Base-by-base conservation (phyloP, 2,113 vertebrate genomes). In the Phoenicopterus ruber region DNA sequence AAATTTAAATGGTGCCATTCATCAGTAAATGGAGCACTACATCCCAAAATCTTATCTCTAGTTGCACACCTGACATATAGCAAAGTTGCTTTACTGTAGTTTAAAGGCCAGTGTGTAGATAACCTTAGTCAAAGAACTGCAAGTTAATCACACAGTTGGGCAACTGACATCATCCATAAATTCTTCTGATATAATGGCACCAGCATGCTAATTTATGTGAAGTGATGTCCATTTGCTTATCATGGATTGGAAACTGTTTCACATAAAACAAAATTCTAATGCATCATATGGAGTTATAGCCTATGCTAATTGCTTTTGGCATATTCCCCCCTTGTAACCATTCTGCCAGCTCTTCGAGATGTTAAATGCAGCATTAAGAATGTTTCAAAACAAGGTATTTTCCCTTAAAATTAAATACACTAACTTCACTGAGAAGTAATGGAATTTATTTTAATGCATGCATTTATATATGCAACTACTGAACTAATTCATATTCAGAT, bases 191-290 rank as follows among this genome's bases (percentile, higher is more conserved):
- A 90, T 54, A 93, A 91, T 74, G 70, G 62, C 55, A 97, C 46
- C 73, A 91, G 69, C 49, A 91, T 86, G 59, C 52, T 95, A 94
- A 95, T 94, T 96, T 80, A 85, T 92, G 71, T 93, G 86, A 97
- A 92, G 62, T 82, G 70, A 92, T 95, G 95, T 93, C 95, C 86
- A 94, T 96, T 97, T 96, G 63, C 78, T 97, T 96, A 93, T 77
- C 88, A 93, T 76, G 67, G 72, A 95, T 82, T 94, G 36, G 78
- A 95, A 96, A 95, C 29, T 63, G 69, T 80, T 89, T 83, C 89
- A 91, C 55, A 92, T 83, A 89, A 95, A 97, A 87, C 42, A 93
- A 96, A 97, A 96, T 95, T 86, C 65, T 88, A 96, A 91, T 88
- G 90, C 38, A 96, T 94, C 66, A 83, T 80, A 86, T 18, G 59